A percentile compares a stretch with the other conserved stretches of the same genome.
Conservation (phyloP, 2,113 vertebrate genomes). For the Fulmarus glacialis region DNA sequence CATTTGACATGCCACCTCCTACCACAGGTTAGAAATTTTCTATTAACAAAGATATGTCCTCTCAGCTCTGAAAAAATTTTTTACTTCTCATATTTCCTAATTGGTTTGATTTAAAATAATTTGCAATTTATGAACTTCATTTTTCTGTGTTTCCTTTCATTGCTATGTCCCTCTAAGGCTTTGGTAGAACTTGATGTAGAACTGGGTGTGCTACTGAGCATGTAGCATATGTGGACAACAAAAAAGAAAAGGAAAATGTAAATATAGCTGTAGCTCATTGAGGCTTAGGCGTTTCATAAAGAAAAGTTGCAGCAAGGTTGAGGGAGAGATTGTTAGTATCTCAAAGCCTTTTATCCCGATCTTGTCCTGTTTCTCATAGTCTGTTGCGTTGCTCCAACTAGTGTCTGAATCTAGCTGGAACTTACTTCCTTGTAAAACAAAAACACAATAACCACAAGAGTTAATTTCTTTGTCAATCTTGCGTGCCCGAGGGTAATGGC, state of each 20-base stretch:
- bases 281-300: not conserved
- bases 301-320: not conserved
- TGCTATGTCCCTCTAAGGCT: not conserved
- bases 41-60: not conserved
- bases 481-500: accelerated
- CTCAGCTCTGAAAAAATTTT: not conserved
- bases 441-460: not conserved
- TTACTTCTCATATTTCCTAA: not conserved
- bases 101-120: not conserved
- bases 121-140: no score
- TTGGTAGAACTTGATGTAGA: not conserved
- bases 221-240: accelerated
- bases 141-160: not conserved
- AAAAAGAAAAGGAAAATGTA: not conserved
- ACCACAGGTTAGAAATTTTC: not conserved
- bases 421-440: not conserved
- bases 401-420: not conserved
- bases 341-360: not conserved
- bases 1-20: not conserved
- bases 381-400: not conserved
- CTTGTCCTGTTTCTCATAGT: not conserved
- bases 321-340: not conserved
- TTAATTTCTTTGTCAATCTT: not conserved
- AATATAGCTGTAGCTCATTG: not conserved
- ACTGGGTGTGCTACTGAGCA: not conserved